Evolutionary conservation across 2,113 vertebrate genomes (phyloP), one percentile per base, ranked within the genome.

Genomic region (Upupa epops): DNA sequence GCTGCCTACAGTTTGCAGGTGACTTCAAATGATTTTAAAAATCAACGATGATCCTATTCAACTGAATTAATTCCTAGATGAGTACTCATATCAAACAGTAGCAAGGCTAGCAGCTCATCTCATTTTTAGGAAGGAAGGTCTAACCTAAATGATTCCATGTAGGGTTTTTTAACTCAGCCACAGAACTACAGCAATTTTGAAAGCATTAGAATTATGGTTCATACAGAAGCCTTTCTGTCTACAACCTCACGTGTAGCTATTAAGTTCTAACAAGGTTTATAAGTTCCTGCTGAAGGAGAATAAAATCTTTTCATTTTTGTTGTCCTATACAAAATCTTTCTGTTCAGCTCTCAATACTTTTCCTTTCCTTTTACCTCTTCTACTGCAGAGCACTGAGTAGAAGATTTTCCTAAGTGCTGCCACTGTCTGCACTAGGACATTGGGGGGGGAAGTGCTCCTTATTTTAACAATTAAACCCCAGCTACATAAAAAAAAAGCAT

Each of bases 1-100:
- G 61, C 80, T 85, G 40, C 71, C 78, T 40, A 82, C 31, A 58
- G 78, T 89, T 63, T 95, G 70, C 88, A 89, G 82, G 74, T 84
- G 89, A 92, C 83, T 95, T 76, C 32, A 91, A 89, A 69, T 91
- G 5, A 78, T 36, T 89, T 93, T 68, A 93, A 90, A 96, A 96
- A 92, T 54, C 95, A 68, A 93, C 84, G 82, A 60, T 82, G 29
- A 32, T 81, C 69, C 76, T 91, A 65, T 82, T 90, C 85, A 93
- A 17, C 34, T 65, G 68, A 86, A 72, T 70, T 31, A 95, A 95
- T 85, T 72, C 51, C 68, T 40, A 78, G 58, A 8, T 77, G 75
- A 96, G 52, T 59, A 83, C 70, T 77, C 64, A 91, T 85, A 70
- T 66, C 81, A 86, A 94, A 83, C 9, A 88, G 73, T 36, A 93